phyloP scores from a whole-genome alignment of 1,140 invertebrate species.

The Linepithema humile region DNA sequence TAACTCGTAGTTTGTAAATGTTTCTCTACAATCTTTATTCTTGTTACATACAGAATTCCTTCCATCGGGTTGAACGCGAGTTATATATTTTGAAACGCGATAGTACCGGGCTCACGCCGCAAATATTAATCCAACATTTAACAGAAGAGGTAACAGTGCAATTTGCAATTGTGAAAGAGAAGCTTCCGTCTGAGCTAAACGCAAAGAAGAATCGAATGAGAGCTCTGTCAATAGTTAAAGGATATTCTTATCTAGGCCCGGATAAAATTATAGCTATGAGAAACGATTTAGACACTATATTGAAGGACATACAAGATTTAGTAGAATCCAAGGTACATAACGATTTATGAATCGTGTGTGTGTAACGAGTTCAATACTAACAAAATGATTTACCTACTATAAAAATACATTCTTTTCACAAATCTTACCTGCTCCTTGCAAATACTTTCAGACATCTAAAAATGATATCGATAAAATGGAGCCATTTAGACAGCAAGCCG shows the following conservation, averaged over 20 bases:
- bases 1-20: not conserved
- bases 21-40: not conserved
- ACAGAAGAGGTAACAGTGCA: slow-evolving; percentile 90
- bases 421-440: not conserved
- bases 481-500: slow-evolving; percentile 93
- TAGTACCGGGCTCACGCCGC: slow-evolving; percentile 83
- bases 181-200: slow-evolving; percentile 90
- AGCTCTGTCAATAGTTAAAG: slow-evolving; percentile 88
- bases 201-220: slow-evolving; percentile 87
- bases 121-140: slow-evolving; percentile 87
- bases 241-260: slow-evolving; percentile 88
- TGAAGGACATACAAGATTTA: slow-evolving; percentile 77
- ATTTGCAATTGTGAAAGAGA: slow-evolving; percentile 89
- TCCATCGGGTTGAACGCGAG: slow-evolving; percentile 78
- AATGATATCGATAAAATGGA: slow-evolving; percentile 90
- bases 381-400: slow-evolving; percentile 53
- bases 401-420: slow-evolving; percentile 76
- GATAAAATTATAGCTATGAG: slow-evolving; percentile 87
- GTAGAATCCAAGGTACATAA: slow-evolving; percentile 75
- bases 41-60: slow-evolving; percentile 66
- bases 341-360: not conserved
- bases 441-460: slow-evolving; percentile 76
- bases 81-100: slow-evolving; percentile 81
- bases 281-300: slow-evolving; percentile 74
- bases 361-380: not conserved